Evolutionary conservation across 37 sponge, comb jelly and placozoan species (phyloP), one percentile per base, ranked within the genome.

Genomic region (Dysidea cf. avara): DNA sequence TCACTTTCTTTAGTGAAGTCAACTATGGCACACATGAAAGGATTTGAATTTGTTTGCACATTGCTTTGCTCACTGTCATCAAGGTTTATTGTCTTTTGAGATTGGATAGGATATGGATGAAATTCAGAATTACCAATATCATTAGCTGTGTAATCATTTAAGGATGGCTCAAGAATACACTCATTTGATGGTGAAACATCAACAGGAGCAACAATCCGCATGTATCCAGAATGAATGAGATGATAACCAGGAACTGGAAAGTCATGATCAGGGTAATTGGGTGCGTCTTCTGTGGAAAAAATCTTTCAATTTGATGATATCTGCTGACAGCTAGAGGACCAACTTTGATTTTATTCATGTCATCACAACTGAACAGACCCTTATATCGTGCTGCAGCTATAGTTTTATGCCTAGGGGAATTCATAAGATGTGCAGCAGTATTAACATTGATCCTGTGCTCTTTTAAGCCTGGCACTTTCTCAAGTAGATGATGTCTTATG

Each of bases 191-290:
- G n/a, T n/a, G n/a, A n/a, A n/a, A n/a, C n/a, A n/a, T n/a, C n/a
- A n/a, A n/a, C n/a, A n/a, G n/a, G n/a, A n/a, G n/a, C n/a, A n/a
- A 68, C 30, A 25, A 72, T 20, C 58, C 34, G 58, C 56, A 72
- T 54, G 40, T 72, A 61, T 22, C 74, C 74, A 37, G 74, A 72
- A 54, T 57, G 74, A 31, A 72, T 72, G 22, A 72, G 56, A 57
- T 60, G 28, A 37, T 54, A 36, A 21, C 53, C 53, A 24, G 39
- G 60, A 56, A 72, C 26, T 30, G 74, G 74, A 31, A 72, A 72
- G 35, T 72, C 54, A 30, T 72, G 74, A 56, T 72, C 74, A 35
- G 56, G 38, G n/a, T 60, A 66, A 12, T 57, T 34, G n/a, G 60
- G 74, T 22, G 7, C 59, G 58, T 72, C 59, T 26, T 53, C 60